phyloP scores from a whole-genome alignment of 2,888 invertebrate genomes.

The Cataglyphis cursor region DNA sequence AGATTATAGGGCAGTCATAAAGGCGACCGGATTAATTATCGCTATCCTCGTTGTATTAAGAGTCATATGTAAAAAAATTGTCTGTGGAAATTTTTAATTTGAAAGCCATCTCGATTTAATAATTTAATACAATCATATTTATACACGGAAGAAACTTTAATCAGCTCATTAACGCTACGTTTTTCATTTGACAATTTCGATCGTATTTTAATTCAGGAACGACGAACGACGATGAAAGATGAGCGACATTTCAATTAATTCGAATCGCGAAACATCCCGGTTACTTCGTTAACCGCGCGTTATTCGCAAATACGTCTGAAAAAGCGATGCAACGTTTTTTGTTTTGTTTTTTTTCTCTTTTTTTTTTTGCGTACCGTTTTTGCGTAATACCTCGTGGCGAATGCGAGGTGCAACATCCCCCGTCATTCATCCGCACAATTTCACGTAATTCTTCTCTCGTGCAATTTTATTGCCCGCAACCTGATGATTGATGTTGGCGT shows the following conservation, averaged over 20 bases:
- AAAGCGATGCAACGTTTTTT: not conserved
- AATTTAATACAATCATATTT: not conserved
- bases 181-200: not conserved
- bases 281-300: not conserved
- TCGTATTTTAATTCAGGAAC: slow-evolving; percentile 6
- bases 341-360: not conserved
- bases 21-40: not conserved
- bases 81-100: not conserved
- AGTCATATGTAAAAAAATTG: not conserved
- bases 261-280: not conserved
- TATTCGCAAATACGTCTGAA: not conserved
- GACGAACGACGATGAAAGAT: not conserved
- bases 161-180: not conserved
- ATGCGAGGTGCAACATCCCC: slow-evolving; percentile 41
- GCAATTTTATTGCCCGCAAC: slow-evolving; percentile 12
- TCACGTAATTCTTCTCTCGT: slow-evolving; percentile 14
- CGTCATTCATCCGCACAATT: slow-evolving; percentile 10
- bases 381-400: slow-evolving; percentile 51
- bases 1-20: not conserved
- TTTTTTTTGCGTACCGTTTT: slow-evolving; percentile 7
- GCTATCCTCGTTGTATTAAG: not conserved
- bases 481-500: not conserved
- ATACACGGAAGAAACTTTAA: not conserved
- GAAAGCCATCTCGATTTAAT: not conserved
- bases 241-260: slow-evolving; percentile 39